phyloP scores from a whole-genome alignment of 1,140 invertebrate species.

The Megalopta genalis region DNA sequence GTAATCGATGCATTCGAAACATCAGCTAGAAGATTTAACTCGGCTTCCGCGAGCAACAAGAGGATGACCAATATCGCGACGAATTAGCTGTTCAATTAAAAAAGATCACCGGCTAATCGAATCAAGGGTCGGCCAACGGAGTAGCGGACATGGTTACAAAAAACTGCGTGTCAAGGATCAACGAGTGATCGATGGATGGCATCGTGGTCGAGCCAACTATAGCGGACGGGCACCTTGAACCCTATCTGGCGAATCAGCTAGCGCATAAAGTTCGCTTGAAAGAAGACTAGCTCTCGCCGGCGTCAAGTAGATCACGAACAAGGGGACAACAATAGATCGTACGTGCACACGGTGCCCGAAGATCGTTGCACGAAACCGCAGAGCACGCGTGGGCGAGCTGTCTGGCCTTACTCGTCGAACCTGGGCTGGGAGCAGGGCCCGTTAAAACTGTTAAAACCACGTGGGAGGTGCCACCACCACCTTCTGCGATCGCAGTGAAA shows the following conservation, averaged over 20 bases:
- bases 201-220: not conserved
- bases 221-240: conserved; percentile 10
- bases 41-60: too few species aligned
- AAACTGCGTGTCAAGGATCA: too few species aligned
- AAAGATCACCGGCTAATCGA: too few species aligned
- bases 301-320: not conserved
- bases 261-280: not conserved
- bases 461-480: conserved; percentile 56
- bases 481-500: not conserved
- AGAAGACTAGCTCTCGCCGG: not conserved
- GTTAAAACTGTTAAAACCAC: conserved; percentile 64
- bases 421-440: conserved; percentile 58
- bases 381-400: conserved; percentile 55
- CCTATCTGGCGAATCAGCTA: not conserved
- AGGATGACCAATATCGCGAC: too few species aligned
- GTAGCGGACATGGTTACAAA: too few species aligned
- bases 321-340: not conserved
- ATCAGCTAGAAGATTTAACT: too few species aligned
- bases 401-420: conserved; percentile 68
- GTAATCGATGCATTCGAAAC: too few species aligned
- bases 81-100: too few species aligned
- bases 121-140: too few species aligned
- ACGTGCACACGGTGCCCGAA: not conserved
- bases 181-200: too few species aligned
- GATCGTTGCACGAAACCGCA: not conserved